Percentiles rank a stretch among this genome's conserved stretches.
phyloP scores from a whole-genome alignment of 2,113 vertebrate genomes.

The Montifringilla adamsi region DNA sequence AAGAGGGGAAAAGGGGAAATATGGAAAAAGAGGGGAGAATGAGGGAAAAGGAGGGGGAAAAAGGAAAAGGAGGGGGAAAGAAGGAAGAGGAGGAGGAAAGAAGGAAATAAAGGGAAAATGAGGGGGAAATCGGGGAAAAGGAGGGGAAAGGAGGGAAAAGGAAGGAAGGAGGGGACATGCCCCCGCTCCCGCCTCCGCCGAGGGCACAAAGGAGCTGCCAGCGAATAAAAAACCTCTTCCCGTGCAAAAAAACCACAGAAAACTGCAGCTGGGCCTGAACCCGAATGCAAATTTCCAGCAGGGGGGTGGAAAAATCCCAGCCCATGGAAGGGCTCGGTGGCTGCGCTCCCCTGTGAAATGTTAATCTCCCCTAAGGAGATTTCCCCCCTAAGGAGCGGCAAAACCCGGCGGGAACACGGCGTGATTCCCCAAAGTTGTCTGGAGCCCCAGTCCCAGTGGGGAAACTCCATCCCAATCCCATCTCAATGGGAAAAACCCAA shows the following conservation, averaged over 20 bases:
- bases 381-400: not conserved
- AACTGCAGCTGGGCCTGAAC: not conserved
- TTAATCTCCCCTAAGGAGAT: constrained; percentile 53
- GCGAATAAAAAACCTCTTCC: not conserved
- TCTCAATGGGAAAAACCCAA: too few relatives aligned
- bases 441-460: fast-evolving
- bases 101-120: not conserved
- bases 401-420: not conserved
- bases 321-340: not conserved
- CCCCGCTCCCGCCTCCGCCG: fast-evolving
- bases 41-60: not conserved
- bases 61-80: fast-evolving
- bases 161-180: not conserved
- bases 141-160: not conserved
- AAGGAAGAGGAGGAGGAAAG: not conserved
- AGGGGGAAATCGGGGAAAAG: not conserved
- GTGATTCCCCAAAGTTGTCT: not conserved
- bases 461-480: not conserved
- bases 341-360: not conserved
- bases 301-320: not conserved
- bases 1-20: not conserved
- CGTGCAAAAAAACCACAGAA: not conserved
- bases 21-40: too few relatives aligned
- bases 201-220: not conserved
- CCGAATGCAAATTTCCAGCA: not conserved